Conservation (phyloP, 2,113 vertebrate species). For the Pipa parva region DNA sequence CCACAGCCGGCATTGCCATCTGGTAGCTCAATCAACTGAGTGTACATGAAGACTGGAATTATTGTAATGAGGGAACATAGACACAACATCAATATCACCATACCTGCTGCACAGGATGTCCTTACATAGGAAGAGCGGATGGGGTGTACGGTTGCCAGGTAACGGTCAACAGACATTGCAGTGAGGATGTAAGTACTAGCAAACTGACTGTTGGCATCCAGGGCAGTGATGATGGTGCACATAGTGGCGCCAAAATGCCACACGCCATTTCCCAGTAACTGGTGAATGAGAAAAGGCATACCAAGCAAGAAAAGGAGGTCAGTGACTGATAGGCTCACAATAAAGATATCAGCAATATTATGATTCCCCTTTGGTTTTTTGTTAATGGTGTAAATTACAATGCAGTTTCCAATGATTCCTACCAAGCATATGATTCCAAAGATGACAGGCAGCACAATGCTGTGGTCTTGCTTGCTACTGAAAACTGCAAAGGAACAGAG, state of each 20-base stretch:
- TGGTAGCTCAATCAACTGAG: slow-evolving; percentile 35
- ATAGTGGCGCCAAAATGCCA: slow-evolving; percentile 38
- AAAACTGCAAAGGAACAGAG: background rate
- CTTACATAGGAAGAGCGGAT: slow-evolving; percentile 31
- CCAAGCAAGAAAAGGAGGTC: slow-evolving; percentile 39
- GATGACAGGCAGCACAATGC: slow-evolving; percentile 26
- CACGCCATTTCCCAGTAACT: slow-evolving; percentile 32
- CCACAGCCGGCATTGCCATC: slow-evolving; percentile 38
- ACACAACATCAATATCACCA: slow-evolving; percentile 36
- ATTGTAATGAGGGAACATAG: slow-evolving; percentile 30
- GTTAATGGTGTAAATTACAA: slow-evolving; percentile 38
- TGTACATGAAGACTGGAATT: slow-evolving; percentile 39
- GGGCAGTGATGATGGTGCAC: slow-evolving; percentile 34
- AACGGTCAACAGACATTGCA: slow-evolving; percentile 35
- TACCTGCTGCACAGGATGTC: slow-evolving; percentile 30
- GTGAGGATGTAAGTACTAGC: slow-evolving; percentile 40
- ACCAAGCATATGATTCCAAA: slow-evolving; percentile 41
- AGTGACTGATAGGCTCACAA: slow-evolving; percentile 32
- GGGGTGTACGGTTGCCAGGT: slow-evolving; percentile 38
- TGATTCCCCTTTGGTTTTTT: slow-evolving; percentile 36
- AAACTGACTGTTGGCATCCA: slow-evolving; percentile 41
- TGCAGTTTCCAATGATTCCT: slow-evolving; percentile 36
- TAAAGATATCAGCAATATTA: slow-evolving; percentile 40
- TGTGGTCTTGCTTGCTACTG: slow-evolving; percentile 19
- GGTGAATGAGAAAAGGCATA: slow-evolving; percentile 39